A percentile compares a stretch with the other conserved stretches of the same genome.
phyloP scores from a whole-genome alignment of 2,888 invertebrate genomes.

The Caenorhabditis panamensis region DNA sequence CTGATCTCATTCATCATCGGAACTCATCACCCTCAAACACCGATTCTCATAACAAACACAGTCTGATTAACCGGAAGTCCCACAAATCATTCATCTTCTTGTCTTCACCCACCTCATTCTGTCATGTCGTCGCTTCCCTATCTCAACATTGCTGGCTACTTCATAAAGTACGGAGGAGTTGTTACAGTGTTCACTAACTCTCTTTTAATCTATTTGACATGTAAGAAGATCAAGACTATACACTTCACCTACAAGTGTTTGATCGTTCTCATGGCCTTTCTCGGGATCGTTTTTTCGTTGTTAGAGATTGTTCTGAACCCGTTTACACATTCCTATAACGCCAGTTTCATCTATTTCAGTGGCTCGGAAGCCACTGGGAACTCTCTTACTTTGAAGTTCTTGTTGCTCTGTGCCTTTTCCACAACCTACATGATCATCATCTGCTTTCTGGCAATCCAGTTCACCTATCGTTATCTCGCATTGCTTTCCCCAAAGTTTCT shows the following conservation, averaged over 20 bases:
- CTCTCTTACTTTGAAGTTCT: background rate
- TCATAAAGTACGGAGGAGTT: background rate
- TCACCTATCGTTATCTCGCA: background rate
- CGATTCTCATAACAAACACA: too few species aligned
- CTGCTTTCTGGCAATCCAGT: background rate
- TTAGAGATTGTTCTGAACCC: background rate
- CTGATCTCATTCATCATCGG: too few species aligned
- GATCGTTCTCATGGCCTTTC: background rate
- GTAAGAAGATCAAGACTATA: conserved; percentile 6
- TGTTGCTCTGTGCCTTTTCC: background rate
- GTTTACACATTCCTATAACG: conserved; percentile 16
- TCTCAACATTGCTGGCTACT: background rate
- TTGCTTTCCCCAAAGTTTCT: background rate
- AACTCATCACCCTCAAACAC: too few species aligned
- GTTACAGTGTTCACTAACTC: background rate
- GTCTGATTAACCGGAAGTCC: too few species aligned
- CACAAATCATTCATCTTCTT: too few species aligned
- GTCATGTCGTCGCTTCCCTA: background rate
- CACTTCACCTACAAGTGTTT: conserved; percentile 6
- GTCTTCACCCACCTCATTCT: too few species aligned
- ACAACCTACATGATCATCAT: conserved; percentile 1
- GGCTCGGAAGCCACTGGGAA: background rate
- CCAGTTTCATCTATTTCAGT: conserved; percentile 12
- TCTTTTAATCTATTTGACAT: conserved; percentile 14
- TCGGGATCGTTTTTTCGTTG: conserved; percentile 10